Conservation (phyloP, 2,113 vertebrate species). For the Chiloscyllium plagiosum region DNA sequence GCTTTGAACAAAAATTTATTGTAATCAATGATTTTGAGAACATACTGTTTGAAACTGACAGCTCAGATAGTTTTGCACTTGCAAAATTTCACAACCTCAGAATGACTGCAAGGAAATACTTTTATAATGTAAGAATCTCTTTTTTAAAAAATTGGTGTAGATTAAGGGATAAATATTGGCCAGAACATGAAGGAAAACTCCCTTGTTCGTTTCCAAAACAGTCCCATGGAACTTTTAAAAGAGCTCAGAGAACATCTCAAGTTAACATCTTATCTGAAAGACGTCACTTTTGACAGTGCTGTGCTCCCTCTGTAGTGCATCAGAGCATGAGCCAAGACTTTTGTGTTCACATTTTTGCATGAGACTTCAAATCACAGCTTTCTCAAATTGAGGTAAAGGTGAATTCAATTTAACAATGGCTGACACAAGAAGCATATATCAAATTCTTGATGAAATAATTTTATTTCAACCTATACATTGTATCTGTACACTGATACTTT, state of each 20-base stretch:
- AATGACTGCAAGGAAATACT: neutral
- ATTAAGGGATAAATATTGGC: neutral
- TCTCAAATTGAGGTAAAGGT: neutral
- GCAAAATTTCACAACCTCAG: neutral
- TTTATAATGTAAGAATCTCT: neutral
- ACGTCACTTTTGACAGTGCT: neutral
- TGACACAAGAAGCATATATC: neutral
- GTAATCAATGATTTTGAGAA: neutral
- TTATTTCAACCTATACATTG: neutral
- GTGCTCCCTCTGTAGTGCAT: neutral
- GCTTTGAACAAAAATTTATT: neutral
- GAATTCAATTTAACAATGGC: neutral
- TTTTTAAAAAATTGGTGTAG: neutral
- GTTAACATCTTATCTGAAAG: neutral
- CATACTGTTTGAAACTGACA: neutral
- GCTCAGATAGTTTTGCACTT: neutral
- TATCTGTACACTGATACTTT: neutral
- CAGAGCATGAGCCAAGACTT: neutral
- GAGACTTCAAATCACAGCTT: neutral
- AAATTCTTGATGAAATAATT: neutral
- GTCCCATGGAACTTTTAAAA: neutral
- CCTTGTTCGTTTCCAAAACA: neutral
- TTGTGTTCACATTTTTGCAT: neutral
- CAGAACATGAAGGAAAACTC: neutral
- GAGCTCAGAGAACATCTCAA: neutral